phyloP scores from a whole-genome alignment of 2,888 invertebrate genomes.

The Leptura quadrifasciata region DNA sequence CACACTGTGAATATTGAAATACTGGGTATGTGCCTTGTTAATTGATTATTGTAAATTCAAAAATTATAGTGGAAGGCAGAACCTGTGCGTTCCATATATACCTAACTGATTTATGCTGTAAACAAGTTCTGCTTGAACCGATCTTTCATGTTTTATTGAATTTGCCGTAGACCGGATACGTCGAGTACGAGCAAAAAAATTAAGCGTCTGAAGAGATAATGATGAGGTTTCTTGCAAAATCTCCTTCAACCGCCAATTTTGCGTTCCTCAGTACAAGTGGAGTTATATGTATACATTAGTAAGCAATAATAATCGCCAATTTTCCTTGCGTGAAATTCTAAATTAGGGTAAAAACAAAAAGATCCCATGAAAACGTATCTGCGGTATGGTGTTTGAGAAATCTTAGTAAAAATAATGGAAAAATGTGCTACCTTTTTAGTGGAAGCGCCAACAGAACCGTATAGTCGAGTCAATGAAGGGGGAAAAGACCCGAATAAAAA shows the following conservation, averaged over 20 bases:
- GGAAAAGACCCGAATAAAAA: too few relatives aligned
- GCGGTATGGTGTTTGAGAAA: too few relatives aligned
- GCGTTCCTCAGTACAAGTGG: not conserved
- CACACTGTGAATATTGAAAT: constrained; percentile 7
- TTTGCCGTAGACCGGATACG: not conserved
- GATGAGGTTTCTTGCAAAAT: not conserved
- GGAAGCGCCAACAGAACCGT: too few relatives aligned
- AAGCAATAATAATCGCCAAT: too few relatives aligned
- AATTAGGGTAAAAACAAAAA: too few relatives aligned
- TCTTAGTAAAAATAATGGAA: too few relatives aligned
- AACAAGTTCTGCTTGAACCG: constrained; percentile 14
- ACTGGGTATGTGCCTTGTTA: not conserved
- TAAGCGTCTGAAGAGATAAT: not conserved
- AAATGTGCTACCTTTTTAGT: too few relatives aligned
- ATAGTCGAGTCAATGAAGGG: too few relatives aligned
- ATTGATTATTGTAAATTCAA: not conserved
- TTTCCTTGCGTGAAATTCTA: too few relatives aligned
- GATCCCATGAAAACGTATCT: too few relatives aligned
- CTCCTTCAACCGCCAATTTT: not conserved
- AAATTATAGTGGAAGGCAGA: not conserved
- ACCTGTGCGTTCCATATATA: constrained; percentile 2
- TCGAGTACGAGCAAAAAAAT: not conserved
- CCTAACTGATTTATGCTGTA: constrained; percentile 14
- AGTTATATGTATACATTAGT: not conserved
- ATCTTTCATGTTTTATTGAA: not conserved